Evolutionary conservation across 2,888 invertebrate species (phyloP).

Genomic region (Eubasilissa splendida): DNA sequence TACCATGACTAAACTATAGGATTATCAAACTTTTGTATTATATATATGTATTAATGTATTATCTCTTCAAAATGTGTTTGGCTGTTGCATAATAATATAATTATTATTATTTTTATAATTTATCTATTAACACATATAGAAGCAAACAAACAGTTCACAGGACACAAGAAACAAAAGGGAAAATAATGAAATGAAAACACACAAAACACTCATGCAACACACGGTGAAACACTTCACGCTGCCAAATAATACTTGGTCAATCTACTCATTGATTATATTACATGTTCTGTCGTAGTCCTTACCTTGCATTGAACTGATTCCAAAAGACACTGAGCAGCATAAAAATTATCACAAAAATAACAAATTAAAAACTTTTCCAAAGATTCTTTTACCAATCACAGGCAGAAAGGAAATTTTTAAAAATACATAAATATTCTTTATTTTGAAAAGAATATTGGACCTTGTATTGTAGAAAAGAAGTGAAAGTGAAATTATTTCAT

Average conservation of each 20-base stretch:
- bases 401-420: conserved; percentile 43
- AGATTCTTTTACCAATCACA: conserved; percentile 60
- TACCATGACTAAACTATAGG: too few species aligned
- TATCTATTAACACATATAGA: conserved; percentile 59
- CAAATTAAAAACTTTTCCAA: conserved; percentile 63
- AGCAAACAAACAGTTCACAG: conserved; percentile 77
- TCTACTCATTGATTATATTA: conserved; percentile 30
- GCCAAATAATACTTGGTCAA: conserved; percentile 45
- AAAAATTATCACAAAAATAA: conserved; percentile 81
- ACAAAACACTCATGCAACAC: conserved; percentile 62
- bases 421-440: conserved; percentile 26
- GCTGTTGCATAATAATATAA: too few species aligned
- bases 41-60: too few species aligned
- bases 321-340: conserved; percentile 97
- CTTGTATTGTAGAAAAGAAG: conserved; percentile 21
- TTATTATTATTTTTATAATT: background rate
- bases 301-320: conserved; percentile 99
- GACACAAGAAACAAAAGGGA: conserved; percentile 72
- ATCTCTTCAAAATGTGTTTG: too few species aligned
- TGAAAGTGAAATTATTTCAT: conserved; percentile 20
- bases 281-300: conserved; percentile 72
- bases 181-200: conserved; percentile 66
- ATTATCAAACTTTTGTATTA: too few species aligned
- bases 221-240: conserved; percentile 60
- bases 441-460: conserved; percentile 1